Base-by-base conservation (phyloP, 1,140 invertebrate genomes). In the Drosophila kanapiae region DNA sequence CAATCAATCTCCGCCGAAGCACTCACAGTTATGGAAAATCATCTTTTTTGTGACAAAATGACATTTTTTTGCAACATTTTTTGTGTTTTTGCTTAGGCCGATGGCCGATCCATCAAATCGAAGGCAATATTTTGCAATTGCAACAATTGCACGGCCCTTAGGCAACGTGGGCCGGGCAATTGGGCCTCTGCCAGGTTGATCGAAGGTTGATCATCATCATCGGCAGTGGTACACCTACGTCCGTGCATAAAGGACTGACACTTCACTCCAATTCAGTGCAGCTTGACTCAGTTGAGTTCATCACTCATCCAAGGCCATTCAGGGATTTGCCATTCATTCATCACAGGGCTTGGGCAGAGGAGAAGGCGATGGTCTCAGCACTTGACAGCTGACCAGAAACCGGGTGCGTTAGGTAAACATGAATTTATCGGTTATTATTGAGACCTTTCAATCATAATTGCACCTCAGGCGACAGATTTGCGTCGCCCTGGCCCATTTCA, bases 351-450 rank as follows among this genome's bases (percentile, higher is more conserved):
- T 42, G 64, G n/a, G 18, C 58, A 56, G 38, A 27, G 35, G 37
- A 47, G 51, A 51, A 48, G 60, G 31, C 27, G 43, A 56, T 9
- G 14, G 10, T 56, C 9, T 38, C 31, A 75, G 67, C 80, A 88
- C 84, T 88, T 88, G 84, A 88, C 84, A 88, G 85, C 81, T 88
- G 85, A 90, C 81, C 85, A 85, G 69, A 49, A 56, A 43, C 61
- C 43, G 57, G 68, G 71, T 58, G 70, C 78, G 74, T 91, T 91
- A 87, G 80, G 80, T 87, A 91, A 91, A 88, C 88, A 88, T 71
- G 80, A 91, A 91, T 91, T 91, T 91, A 91, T 78, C 88, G 88
- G 76, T 91, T 91, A 91, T 91, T 91, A 91, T 88, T 91, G 82
- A 85, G 71, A 88, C 84, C 90, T 91, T 90, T 90, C 75, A 65